Evolutionary conservation across 2,113 vertebrate genomes (phyloP).

Genomic region (Erinaceus europaeus): DNA sequence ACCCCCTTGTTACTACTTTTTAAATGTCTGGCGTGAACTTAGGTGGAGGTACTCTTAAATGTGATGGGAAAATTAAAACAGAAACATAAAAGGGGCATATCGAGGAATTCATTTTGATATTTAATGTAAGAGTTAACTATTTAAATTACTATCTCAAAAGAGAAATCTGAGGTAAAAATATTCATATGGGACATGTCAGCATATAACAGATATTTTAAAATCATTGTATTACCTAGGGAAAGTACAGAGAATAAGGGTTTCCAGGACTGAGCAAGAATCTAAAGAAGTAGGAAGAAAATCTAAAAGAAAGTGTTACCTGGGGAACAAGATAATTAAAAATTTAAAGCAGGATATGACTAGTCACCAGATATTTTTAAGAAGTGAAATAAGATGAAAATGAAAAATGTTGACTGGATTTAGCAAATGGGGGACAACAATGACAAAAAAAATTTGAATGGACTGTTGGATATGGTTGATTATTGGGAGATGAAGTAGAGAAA

Average conservation of each 20-base stretch:
- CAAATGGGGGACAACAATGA: background rate
- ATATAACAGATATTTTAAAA: constrained; percentile 46
- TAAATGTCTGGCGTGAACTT: constrained; percentile 18
- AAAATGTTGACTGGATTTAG: background rate
- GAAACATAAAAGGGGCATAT: background rate
- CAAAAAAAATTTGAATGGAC: background rate
- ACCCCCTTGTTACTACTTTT: too few relatives aligned
- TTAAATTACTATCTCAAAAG: constrained; percentile 22
- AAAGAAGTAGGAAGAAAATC: constrained; percentile 25
- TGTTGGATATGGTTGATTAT: constrained; percentile 11
- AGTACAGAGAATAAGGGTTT: constrained; percentile 14
- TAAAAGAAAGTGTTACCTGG: constrained; percentile 7
- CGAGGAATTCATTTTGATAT: constrained; percentile 35
- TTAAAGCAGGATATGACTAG: background rate
- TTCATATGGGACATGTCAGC: background rate
- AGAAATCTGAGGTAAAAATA: constrained; percentile 32
- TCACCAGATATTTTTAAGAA: background rate
- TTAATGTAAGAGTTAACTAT: background rate
- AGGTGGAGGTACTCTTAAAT: too few relatives aligned
- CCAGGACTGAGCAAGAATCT: background rate
- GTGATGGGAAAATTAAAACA: constrained; percentile 28
- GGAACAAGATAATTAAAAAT: background rate
- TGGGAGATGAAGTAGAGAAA: background rate
- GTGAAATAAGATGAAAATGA: background rate
- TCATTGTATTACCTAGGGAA: constrained; percentile 1